Conservation (phyloP, 2,888 invertebrate species). For the Diaprepes abbreviatus region DNA sequence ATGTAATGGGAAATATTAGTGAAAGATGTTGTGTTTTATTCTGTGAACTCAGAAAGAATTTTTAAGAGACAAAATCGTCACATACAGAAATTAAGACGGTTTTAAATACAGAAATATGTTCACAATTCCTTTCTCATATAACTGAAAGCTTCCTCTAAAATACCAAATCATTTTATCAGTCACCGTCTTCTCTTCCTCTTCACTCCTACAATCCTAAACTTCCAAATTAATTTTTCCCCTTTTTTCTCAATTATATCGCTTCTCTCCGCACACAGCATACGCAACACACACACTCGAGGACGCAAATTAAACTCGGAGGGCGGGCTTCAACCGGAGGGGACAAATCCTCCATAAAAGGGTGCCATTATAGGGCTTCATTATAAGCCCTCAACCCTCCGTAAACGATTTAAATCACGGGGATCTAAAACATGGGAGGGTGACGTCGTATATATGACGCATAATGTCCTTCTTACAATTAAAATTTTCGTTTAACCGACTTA, state of each 20-base stretch:
- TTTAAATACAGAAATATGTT: too few relatives aligned
- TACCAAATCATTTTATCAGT: background rate
- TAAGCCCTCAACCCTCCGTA: conserved; percentile 12
- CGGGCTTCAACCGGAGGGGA: conserved; percentile 34
- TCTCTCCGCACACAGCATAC: conserved; percentile 9
- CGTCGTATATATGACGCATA: conserved; percentile 40
- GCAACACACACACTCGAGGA: conserved; percentile 29
- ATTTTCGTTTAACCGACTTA: conserved; percentile 53
- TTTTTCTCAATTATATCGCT: conserved; percentile 38
- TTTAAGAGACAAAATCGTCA: too few relatives aligned
- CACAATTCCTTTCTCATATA: too few relatives aligned
- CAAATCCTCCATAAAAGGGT: conserved; percentile 45
- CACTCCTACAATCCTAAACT: background rate
- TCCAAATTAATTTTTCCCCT: conserved; percentile 36
- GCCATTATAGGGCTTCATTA: conserved; percentile 50
- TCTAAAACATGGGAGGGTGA: conserved; percentile 24
- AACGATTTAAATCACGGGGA: conserved; percentile 35
- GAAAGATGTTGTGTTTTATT: too few relatives aligned
- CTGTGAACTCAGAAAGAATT: too few relatives aligned
- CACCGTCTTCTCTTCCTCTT: background rate
- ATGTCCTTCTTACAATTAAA: conserved; percentile 52
- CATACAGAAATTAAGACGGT: too few relatives aligned
- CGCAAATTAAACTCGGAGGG: conserved; percentile 46
- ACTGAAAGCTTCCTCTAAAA: too few relatives aligned
- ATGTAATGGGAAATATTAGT: too few relatives aligned